phyloP scores from a whole-genome alignment of 2,888 invertebrate species.

The Spatulosminthurus flaviceps region DNA sequence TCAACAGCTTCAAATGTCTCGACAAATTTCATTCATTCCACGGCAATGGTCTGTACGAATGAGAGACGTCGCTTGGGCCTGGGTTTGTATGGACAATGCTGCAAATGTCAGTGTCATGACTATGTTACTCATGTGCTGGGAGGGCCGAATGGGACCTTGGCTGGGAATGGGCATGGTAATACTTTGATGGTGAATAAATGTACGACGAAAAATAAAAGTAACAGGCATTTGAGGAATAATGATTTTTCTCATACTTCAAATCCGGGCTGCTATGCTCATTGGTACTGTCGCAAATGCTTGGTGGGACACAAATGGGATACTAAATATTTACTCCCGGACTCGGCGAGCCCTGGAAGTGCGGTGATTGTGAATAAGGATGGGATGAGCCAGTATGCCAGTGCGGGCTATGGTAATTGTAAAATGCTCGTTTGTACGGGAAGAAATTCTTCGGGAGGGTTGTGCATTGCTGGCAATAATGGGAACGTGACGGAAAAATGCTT shows the following conservation, averaged over 20 bases:
- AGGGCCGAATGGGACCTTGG: not conserved
- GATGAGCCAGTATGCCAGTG: not conserved
- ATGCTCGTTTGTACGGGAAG: not conserved
- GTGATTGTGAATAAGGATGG: not conserved
- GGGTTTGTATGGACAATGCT: not conserved
- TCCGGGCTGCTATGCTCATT: not conserved
- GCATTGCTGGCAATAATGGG: no score
- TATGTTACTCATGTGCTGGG: slow-evolving; percentile 16
- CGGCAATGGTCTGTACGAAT: not conserved
- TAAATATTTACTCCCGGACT: not conserved
- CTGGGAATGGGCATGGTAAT: not conserved
- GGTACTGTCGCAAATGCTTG: slow-evolving; percentile 16
- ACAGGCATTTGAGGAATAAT: not conserved
- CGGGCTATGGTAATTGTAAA: not conserved
- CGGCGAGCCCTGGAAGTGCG: not conserved
- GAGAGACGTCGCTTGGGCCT: not conserved
- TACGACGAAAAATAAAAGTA: not conserved
- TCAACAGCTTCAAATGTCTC: slow-evolving; percentile 53
- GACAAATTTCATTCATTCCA: slow-evolving; percentile 55
- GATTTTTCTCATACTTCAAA: no score
- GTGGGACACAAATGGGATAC: not conserved
- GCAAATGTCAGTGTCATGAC: slow-evolving; percentile 18
- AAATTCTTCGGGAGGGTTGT: not conserved
- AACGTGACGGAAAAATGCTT: slow-evolving; percentile 22
- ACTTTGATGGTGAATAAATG: not conserved